Base-by-base conservation (phyloP, 2,797 vertebrate genomes). In the Pterois miles region DNA sequence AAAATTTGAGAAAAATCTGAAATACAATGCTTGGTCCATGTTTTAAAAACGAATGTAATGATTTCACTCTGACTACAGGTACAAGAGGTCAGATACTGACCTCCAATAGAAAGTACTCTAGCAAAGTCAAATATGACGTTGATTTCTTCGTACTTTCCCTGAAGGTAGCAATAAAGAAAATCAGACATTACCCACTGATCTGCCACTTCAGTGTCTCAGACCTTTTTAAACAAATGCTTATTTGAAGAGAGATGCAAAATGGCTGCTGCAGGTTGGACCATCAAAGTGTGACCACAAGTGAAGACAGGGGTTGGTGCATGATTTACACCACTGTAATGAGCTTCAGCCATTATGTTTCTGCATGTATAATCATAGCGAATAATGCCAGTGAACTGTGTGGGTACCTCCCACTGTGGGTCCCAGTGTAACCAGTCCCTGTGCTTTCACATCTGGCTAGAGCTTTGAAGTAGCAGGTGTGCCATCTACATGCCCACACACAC, bases 391-490 rank as follows among this genome's bases (percentile, higher is more conserved):
- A 92, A 90, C 89, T 70, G 62, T 75, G 82, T 7, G 56, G 83
- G 57, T 20, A 74, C 85, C 82, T 91, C 91, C 91, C 88, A 85
- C 83, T 81, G 91, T 71, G 90, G 76, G 65, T 57, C 71, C 58
- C 76, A 40, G 74, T 63, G 72, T 52, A 43, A 74, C 76, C 75
- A 65, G 82, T 82, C 84, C 81, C 87, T 54, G 46, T 38, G 84
- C 79, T 86, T 78, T 82, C 86, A 82, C 88, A 91, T 87, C 90
- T 89, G 87, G 88, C 72, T 66, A 13, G 33, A 70, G 78, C 91
- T 92, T 94, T 94, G 92, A 93, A 89, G 88, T 88, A 84, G 76
- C 91, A 92, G 91, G 91, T 94, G 92, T 84, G 78, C 68, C 83
- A 84, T 83, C 84, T 70, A 83, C 80, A 76, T 86, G 67, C 50